phyloP scores from a whole-genome alignment of 2,888 invertebrate genomes.

The Drosophila seclusa region DNA sequence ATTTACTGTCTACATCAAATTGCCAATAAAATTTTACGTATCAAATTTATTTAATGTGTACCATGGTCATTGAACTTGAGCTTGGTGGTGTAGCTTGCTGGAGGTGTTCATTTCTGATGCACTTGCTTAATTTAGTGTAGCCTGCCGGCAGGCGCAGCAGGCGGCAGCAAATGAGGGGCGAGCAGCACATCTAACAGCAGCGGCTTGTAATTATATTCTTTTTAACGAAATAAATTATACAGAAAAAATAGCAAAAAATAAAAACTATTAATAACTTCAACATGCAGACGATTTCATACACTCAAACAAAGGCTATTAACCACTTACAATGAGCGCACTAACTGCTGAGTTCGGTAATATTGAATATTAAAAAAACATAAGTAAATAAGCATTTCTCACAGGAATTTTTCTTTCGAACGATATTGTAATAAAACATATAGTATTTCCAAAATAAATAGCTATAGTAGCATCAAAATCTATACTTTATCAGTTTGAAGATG shows the following conservation, averaged over 20 bases:
- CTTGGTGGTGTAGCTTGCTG: not conserved
- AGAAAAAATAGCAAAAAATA: not conserved
- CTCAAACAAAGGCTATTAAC: not conserved
- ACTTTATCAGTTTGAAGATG: not conserved
- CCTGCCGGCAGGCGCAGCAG: conserved; percentile 53
- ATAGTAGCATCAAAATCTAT: not conserved
- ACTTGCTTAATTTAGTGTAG: conserved; percentile 50
- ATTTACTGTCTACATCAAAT: conserved; percentile 47
- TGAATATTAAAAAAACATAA: not conserved
- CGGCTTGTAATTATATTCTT: conserved; percentile 61
- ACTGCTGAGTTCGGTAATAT: not conserved
- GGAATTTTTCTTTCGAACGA: not conserved
- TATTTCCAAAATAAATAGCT: not conserved
- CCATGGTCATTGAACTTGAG: conserved; percentile 50
- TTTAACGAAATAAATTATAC: conserved; percentile 67
- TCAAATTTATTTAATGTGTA: conserved; percentile 29
- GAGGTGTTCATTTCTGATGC: conserved; percentile 16
- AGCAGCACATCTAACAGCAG: conserved; percentile 61
- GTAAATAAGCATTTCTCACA: no score
- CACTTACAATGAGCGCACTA: not conserved
- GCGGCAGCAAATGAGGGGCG: conserved; percentile 12
- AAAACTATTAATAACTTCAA: not conserved
- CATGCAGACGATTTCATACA: not conserved
- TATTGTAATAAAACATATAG: not conserved
- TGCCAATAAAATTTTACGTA: conserved; percentile 70